Evolutionary conservation across 2,797 vertebrate genomes (phyloP), one percentile per base, ranked within the genome.

Genomic region (Catostomus latipinnis): DNA sequence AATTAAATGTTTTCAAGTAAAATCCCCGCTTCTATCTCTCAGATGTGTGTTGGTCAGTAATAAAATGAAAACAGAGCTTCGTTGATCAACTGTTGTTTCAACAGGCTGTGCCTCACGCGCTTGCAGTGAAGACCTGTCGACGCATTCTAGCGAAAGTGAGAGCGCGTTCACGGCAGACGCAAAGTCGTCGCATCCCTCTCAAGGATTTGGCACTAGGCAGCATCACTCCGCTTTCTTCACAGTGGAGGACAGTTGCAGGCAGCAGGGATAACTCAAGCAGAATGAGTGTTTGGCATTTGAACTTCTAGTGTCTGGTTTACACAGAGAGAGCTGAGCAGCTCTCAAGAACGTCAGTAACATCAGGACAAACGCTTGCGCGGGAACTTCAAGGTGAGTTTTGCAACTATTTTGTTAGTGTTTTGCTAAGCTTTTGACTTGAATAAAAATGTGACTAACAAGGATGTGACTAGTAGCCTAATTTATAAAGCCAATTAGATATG

Each of bases 111-210:
- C 34, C 34, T 34, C 34, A 34, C 6, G 34, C 62, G 62, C 74
- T 11, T 9, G 14, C 43, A 48, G 70, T 6, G 10, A 0, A 22
- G 54, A 34, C 7, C 46, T 43, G 80, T 52, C 22, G 72, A 79
- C 63, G 71, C 78, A 82, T 81, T 69, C 80, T 13, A 71, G 60
- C 74, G 57, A 22, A 22, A 22, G 22, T 22, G 22, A 63, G 70
- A 71, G 71, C 74, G 70, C 60, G 49, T 72, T 72, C 54, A 34
- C 34, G 34, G 34, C 34, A 53, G 18, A 58, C 76, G 66, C 14
- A 45, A 46, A 48, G 57, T 68, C 45, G 71, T 62, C 65, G 18
- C 71, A 70, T 50, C 76, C 60, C n/a, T 70, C 61, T 70, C 61
- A 12, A 13, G 57, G 75, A 60, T 61, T 62, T 76, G 60, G 22